phyloP scores from a whole-genome alignment of 1,140 invertebrate genomes.

The Heliconius nattereri region DNA sequence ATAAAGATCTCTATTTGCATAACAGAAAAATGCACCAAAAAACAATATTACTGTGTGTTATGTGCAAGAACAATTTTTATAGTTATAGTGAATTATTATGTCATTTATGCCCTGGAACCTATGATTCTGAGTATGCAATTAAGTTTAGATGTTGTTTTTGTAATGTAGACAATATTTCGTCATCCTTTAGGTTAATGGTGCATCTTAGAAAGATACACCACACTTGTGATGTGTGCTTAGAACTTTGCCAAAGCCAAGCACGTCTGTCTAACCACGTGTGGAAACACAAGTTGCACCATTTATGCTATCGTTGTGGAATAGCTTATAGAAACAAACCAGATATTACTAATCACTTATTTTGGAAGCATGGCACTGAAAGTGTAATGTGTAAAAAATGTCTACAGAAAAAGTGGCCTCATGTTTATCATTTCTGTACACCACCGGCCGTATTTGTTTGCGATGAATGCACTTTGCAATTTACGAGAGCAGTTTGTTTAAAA shows the following conservation, averaged over 20 bases:
- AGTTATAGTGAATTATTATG: constrained; percentile 92
- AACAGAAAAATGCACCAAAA: constrained; percentile 92
- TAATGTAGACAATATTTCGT: constrained; percentile 87
- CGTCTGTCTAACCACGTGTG: constrained; percentile 91
- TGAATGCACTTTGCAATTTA: constrained; percentile 88
- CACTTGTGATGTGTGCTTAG: constrained; percentile 92
- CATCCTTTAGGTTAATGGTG: constrained; percentile 92
- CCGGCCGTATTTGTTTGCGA: constrained; percentile 89
- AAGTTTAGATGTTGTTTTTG: constrained; percentile 88
- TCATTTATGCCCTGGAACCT: constrained; percentile 90
- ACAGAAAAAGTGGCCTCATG: constrained; percentile 94
- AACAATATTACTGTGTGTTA: constrained; percentile 88
- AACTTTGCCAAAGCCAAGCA: constrained; percentile 88
- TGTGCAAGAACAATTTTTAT: constrained; percentile 93
- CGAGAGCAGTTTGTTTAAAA: constrained; percentile 88
- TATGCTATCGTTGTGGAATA: constrained; percentile 92
- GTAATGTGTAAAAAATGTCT: constrained; percentile 91
- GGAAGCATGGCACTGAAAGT: constrained; percentile 95
- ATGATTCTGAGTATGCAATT: constrained; percentile 85
- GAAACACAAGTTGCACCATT: constrained; percentile 93
- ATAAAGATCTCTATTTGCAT: constrained; percentile 92
- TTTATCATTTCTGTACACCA: constrained; percentile 94
- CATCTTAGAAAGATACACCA: constrained; percentile 91
- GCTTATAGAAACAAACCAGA: constrained; percentile 92
- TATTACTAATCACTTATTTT: constrained; percentile 93